Conservation (phyloP, 2,888 invertebrate genomes). For the Amphipyra tragopoginis region DNA sequence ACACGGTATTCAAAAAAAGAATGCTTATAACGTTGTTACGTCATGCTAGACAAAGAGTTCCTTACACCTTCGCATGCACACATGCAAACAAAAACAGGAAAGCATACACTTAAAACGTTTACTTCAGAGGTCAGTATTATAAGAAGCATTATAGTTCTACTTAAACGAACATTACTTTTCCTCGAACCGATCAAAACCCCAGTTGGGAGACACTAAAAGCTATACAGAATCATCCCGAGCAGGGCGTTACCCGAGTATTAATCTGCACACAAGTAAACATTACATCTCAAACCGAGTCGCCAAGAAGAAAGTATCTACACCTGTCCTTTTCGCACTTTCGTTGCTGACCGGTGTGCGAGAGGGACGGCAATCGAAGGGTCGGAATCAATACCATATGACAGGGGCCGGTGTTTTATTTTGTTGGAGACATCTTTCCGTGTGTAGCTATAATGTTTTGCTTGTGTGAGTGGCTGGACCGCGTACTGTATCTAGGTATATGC, state of each 20-base stretch:
- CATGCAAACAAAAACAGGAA: conserved; percentile 26
- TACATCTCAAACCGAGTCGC: conserved; percentile 69
- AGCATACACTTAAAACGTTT: conserved; percentile 34
- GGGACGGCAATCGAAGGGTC: conserved; percentile 70
- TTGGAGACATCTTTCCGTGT: conserved; percentile 78
- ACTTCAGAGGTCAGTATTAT: conserved; percentile 43
- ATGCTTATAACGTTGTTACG: conserved; percentile 5
- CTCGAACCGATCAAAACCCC: conserved; percentile 56
- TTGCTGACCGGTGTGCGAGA: conserved; percentile 67
- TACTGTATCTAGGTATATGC: conserved; percentile 35
- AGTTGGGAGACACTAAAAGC: conserved; percentile 51
- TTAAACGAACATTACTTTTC: conserved; percentile 47
- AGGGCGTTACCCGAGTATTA: conserved; percentile 78
- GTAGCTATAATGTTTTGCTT: conserved; percentile 48
- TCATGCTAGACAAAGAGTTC: conserved; percentile 41
- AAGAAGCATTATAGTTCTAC: conserved; percentile 49
- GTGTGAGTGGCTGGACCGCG: conserved; percentile 59
- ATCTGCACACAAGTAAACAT: conserved; percentile 79
- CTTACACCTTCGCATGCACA: conserved; percentile 13
- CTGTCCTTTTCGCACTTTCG: conserved; percentile 66
- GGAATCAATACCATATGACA: conserved; percentile 88
- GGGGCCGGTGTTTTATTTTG: conserved; percentile 83
- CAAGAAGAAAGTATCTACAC: conserved; percentile 68
- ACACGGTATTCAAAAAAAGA: neutral
- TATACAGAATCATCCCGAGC: conserved; percentile 57